Conservation (phyloP, 2,113 vertebrate genomes). For the Microtus ochrogaster region DNA sequence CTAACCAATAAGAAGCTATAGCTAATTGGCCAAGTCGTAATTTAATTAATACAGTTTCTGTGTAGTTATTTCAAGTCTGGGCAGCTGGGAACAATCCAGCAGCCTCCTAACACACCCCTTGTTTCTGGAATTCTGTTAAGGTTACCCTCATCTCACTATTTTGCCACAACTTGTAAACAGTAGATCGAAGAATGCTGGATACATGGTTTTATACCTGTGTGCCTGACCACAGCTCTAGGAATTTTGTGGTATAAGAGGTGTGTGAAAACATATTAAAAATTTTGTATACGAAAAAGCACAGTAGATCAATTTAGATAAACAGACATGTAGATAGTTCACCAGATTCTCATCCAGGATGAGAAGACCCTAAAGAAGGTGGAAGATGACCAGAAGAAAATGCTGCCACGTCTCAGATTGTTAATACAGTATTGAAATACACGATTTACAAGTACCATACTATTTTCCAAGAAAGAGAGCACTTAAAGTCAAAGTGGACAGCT, state of each 20-base stretch:
- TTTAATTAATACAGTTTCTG: too few relatives aligned
- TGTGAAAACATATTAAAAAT: background rate
- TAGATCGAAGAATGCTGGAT: background rate
- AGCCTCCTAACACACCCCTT: background rate
- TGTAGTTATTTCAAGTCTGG: too few relatives aligned
- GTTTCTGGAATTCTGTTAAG: background rate
- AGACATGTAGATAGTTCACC: background rate
- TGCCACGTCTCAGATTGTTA: background rate
- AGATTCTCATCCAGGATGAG: background rate
- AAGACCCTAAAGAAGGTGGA: background rate
- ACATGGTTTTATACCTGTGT: background rate
- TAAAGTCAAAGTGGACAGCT: background rate
- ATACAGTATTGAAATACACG: background rate
- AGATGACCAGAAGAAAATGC: background rate
- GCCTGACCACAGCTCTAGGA: background rate
- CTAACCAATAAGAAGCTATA: too few relatives aligned
- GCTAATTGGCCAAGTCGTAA: too few relatives aligned
- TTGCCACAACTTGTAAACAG: background rate
- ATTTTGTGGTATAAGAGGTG: background rate
- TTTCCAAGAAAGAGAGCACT: background rate
- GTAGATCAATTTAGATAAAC: background rate
- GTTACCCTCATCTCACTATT: background rate
- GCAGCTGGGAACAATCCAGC: too few relatives aligned
- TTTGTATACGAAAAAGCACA: background rate
- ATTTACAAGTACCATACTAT: background rate